These are phyloP conservation scores for Stercorarius parasiticus DNA, from an alignment of 2,113 vertebrate species.

Conservation along the genomic window DNA sequence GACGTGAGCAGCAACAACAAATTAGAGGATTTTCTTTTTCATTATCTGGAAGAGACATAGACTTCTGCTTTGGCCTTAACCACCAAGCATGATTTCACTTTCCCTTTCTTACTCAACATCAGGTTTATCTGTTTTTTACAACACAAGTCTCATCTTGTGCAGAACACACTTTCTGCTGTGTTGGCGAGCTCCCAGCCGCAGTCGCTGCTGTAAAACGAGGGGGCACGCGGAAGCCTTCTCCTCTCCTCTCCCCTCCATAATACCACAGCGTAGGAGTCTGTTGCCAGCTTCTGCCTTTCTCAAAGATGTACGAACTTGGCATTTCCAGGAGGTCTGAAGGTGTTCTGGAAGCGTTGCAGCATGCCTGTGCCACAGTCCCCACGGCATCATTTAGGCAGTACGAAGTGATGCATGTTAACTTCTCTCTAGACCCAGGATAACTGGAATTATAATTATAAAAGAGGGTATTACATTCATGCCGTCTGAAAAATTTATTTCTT, in stretches of 20 bases:
- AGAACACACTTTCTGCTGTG: neutral
- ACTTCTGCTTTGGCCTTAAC: neutral
- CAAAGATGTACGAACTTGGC: neutral
- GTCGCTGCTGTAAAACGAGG: neutral
- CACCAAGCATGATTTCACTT: neutral
- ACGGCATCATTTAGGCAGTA: neutral
- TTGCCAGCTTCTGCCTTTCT: neutral
- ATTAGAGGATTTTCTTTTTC: neutral
- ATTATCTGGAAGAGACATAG: neutral
- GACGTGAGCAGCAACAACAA: neutral
- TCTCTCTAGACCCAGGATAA: neutral
- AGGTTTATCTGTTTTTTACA: conserved; percentile 5
- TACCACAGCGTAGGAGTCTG: neutral
- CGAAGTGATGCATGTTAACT: neutral
- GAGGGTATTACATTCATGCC: neutral
- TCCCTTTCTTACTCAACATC: neutral
- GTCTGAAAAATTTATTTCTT: neutral
- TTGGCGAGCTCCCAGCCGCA: neutral
- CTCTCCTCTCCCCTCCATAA: neutral
- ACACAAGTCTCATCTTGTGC: neutral
- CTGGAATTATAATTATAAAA: neutral
- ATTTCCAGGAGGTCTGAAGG: neutral
- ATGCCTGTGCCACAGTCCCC: neutral
- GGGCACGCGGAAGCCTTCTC: neutral
- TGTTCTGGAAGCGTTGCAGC: neutral